Evolutionary conservation across 2,888 invertebrate species (phyloP).

Genomic region (Caradrina kadenii): DNA sequence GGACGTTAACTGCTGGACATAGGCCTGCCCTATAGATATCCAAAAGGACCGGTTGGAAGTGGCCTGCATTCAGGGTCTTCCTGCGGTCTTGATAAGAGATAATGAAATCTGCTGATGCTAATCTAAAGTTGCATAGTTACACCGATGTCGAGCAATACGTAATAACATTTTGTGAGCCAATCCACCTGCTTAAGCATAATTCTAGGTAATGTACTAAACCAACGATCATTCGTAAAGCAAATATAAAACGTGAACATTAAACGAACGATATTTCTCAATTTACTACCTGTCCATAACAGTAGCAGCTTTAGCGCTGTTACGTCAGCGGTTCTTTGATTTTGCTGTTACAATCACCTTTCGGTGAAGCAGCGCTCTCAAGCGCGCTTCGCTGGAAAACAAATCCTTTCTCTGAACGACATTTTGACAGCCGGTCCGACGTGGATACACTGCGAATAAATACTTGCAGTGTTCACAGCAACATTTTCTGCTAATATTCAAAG

Average conservation of each 20-base stretch:
- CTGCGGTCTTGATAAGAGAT: not conserved
- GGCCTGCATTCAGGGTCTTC: too few species aligned
- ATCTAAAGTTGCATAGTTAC: not conserved
- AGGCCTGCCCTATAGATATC: too few species aligned
- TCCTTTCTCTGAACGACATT: conserved; percentile 51
- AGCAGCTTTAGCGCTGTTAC: conserved; percentile 49
- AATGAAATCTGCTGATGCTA: not conserved
- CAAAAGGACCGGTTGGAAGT: too few species aligned
- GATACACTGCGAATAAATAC: conserved; percentile 28
- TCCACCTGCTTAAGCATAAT: not conserved
- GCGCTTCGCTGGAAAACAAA: conserved; percentile 48
- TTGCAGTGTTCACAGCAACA: conserved; percentile 26
- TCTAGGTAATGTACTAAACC: conserved; percentile 2
- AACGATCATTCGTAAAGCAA: conserved; percentile 14
- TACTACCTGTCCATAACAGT: conserved; percentile 35
- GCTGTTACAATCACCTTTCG: conserved; percentile 50
- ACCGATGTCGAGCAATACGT: not conserved
- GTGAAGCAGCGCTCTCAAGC: conserved; percentile 43
- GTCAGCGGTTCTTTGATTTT: conserved; percentile 53
- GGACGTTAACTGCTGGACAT: too few species aligned
- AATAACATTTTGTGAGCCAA: not conserved
- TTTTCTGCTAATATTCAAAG: conserved; percentile 22
- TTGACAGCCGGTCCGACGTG: conserved; percentile 51
- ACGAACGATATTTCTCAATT: conserved; percentile 26
- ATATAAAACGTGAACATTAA: conserved; percentile 30